Percentiles rank a stretch among this genome's conserved stretches.
Evolutionary conservation across 2,888 invertebrate species (phyloP).

Genomic region (Sisyra terminalis): DNA sequence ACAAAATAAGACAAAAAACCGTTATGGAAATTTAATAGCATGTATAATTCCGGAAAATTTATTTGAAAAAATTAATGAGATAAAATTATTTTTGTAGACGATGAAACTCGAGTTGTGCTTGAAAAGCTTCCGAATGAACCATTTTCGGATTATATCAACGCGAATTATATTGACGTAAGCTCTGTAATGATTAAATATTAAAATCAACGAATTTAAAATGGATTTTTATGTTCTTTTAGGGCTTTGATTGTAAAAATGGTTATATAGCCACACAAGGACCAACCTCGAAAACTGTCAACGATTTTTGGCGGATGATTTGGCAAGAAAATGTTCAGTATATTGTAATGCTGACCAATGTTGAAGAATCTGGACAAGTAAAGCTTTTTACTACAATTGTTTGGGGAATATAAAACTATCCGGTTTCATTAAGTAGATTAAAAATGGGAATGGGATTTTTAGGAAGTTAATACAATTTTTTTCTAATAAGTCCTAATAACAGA

Average conservation of each 20-base stretch:
- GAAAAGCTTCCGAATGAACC: constrained; percentile 23
- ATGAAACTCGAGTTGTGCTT: constrained; percentile 29
- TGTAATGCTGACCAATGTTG: constrained; percentile 31
- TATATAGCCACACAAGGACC: constrained; percentile 27
- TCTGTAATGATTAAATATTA: neutral
- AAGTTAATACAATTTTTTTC: no score
- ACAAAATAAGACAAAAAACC: constrained; percentile 27
- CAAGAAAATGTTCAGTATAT: constrained; percentile 30
- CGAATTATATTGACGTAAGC: constrained; percentile 31
- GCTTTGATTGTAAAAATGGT: constrained; percentile 17
- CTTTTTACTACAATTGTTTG: constrained; percentile 4
- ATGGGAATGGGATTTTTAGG: no score
- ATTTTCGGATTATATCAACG: constrained; percentile 34
- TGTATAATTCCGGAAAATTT: no score
- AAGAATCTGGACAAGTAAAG: constrained; percentile 28
- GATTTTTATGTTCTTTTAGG: constrained; percentile 12
- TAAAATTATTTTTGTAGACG: constrained; percentile 22
- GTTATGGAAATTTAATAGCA: constrained; percentile 28
- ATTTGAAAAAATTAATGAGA: no score
- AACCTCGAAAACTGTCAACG: constrained; percentile 22
- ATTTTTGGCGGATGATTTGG: constrained; percentile 32
- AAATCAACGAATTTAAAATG: neutral
- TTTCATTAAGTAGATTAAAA: no score
- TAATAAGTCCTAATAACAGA: no score
- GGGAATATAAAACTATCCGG: no score